A percentile compares a stretch with the other conserved stretches of the same genome.
These are phyloP conservation scores for Dolichotis patagonum DNA, from an alignment of 2,113 vertebrate species.

Conservation along the genomic window DNA sequence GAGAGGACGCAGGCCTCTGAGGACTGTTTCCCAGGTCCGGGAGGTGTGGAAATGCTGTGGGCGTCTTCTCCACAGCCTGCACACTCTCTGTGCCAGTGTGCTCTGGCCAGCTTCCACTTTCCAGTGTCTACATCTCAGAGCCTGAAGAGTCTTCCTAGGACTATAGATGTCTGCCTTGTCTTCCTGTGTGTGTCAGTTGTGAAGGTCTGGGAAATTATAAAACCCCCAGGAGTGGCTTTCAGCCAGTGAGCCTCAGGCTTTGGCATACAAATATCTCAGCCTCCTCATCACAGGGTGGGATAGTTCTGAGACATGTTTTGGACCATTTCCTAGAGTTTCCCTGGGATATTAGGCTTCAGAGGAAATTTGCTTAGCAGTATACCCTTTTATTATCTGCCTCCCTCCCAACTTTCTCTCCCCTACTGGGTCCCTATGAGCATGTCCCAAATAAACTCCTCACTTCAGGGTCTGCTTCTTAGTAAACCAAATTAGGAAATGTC, in stretches of 20 bases:
- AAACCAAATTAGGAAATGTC: not conserved
- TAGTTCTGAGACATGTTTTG: not conserved
- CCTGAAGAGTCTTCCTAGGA: slow-evolving; percentile 27
- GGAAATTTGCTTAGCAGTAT: not conserved
- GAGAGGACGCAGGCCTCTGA: not conserved
- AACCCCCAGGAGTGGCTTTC: not conserved
- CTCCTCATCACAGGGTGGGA: not conserved
- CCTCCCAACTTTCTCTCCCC: not conserved
- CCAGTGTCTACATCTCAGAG: not conserved
- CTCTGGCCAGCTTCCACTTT: not conserved
- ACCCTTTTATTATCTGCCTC: not conserved
- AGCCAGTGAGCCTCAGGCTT: not conserved
- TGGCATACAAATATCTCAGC: not conserved
- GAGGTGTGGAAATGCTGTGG: too few species aligned
- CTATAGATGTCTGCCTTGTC: not conserved
- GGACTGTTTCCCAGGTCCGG: not conserved
- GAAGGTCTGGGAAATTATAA: slow-evolving; percentile 5
- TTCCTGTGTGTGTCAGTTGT: not conserved
- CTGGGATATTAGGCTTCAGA: not conserved
- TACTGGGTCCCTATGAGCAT: not conserved
- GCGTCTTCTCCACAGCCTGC: not conserved
- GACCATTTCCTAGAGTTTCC: not conserved
- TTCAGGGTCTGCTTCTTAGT: not conserved
- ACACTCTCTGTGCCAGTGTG: not conserved
- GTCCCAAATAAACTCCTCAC: not conserved